Percentiles rank a stretch among this genome's conserved stretches.
Conservation (phyloP, 2,113 vertebrate genomes). For the Odobenus rosmarus region DNA sequence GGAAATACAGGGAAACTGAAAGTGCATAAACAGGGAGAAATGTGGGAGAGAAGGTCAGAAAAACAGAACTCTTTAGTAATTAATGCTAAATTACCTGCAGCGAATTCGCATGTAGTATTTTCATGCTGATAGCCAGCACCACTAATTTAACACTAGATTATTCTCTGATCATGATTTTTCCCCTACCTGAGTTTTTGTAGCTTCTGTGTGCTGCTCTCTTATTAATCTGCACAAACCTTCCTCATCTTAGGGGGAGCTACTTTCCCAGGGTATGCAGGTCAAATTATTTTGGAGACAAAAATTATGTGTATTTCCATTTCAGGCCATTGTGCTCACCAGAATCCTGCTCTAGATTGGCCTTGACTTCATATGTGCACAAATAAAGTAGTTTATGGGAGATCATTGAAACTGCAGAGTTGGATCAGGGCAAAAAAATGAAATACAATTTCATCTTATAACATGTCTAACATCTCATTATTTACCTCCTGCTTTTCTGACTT, state of each 20-base stretch:
- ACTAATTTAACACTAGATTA: slow-evolving; percentile 73
- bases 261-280: not conserved
- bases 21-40: slow-evolving; percentile 51
- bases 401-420: not conserved
- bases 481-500: not conserved
- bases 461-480: not conserved
- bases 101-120: slow-evolving; percentile 59
- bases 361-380: not conserved
- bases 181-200: slow-evolving; percentile 73
- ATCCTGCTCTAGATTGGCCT: not conserved
- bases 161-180: slow-evolving; percentile 72
- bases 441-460: not conserved
- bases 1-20: not conserved
- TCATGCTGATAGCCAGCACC: slow-evolving; percentile 66
- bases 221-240: slow-evolving; percentile 52
- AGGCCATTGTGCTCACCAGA: not conserved
- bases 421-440: not conserved
- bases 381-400: not conserved
- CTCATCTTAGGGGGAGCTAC: not conserved
- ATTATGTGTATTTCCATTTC: not conserved
- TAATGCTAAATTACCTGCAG: slow-evolving; percentile 72
- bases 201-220: slow-evolving; percentile 60
- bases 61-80: slow-evolving; percentile 70
- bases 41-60: slow-evolving; percentile 42
- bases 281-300: not conserved